A percentile compares a stretch with the other conserved stretches of the same genome.
Evolutionary conservation across 1,140 invertebrate species (phyloP).

Genomic region (Tenebrio molitor): DNA sequence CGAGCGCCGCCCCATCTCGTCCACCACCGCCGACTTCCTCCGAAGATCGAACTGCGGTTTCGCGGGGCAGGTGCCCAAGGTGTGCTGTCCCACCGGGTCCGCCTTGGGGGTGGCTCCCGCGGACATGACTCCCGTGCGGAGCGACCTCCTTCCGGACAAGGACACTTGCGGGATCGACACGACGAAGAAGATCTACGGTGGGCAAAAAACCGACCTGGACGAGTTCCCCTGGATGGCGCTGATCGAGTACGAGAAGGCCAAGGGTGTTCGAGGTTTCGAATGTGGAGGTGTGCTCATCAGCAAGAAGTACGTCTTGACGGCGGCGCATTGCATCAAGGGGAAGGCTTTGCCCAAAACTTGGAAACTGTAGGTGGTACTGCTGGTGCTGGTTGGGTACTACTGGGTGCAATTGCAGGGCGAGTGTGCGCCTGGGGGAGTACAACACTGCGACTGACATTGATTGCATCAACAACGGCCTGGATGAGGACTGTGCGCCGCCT

Average conservation of each 20-base stretch:
- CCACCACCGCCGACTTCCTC: conserved; percentile 59
- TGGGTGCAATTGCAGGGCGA: conserved; percentile 65
- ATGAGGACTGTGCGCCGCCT: conserved; percentile 68
- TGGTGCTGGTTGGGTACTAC: no score
- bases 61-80: neutral
- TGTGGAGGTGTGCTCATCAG: conserved; percentile 73
- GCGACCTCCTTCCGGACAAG: conserved; percentile 38
- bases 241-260: conserved; percentile 66
- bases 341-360: conserved; percentile 70
- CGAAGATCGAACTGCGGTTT: neutral
- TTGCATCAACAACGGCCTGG: conserved; percentile 67
- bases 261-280: conserved; percentile 56
- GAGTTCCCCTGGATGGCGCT: conserved; percentile 72
- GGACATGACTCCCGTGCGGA: neutral
- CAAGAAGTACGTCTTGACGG: conserved; percentile 76
- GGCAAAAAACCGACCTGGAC: conserved; percentile 65
- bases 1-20: conserved; percentile 63
- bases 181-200: conserved; percentile 65
- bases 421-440: conserved; percentile 76
- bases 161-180: conserved; percentile 50
- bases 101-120: neutral
- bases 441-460: conserved; percentile 71
- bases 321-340: conserved; percentile 87
- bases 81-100: neutral
- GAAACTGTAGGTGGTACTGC: conserved; percentile 70